phyloP scores from a whole-genome alignment of 2,888 invertebrate species.

The Heliconius cydno region DNA sequence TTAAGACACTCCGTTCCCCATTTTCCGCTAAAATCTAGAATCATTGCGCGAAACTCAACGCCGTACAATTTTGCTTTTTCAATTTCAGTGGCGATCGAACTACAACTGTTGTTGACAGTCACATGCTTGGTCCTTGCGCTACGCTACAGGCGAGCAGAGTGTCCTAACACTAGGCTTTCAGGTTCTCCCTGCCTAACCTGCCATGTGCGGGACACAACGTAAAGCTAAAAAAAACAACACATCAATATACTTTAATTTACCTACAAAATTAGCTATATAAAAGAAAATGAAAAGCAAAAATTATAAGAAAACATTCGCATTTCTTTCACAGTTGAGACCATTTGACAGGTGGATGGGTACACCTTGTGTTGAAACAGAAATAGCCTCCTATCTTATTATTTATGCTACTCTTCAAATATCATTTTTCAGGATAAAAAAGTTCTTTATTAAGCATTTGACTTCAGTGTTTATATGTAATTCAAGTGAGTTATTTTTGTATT shows the following conservation, averaged over 20 bases:
- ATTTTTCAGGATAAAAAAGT: background rate
- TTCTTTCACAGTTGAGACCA: background rate
- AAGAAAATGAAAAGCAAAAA: background rate
- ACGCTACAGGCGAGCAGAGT: too few relatives aligned
- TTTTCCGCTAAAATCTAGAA: too few relatives aligned
- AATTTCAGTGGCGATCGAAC: too few relatives aligned
- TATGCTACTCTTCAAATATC: background rate
- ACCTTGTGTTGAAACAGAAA: slow-evolving; percentile 1
- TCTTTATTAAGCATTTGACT: background rate
- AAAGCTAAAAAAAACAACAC: background rate
- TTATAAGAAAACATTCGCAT: slow-evolving; percentile 2
- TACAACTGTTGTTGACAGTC: too few relatives aligned
- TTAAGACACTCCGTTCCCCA: too few relatives aligned
- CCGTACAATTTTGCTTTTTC: too few relatives aligned
- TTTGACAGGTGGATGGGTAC: slow-evolving; percentile 14
- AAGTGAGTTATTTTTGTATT: background rate
- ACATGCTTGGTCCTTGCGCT: too few relatives aligned
- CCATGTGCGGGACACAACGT: background rate
- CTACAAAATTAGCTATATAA: background rate
- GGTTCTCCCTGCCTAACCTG: too few relatives aligned
- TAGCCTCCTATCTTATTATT: slow-evolving; percentile 8
- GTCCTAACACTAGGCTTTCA: too few relatives aligned
- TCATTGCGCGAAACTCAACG: too few relatives aligned
- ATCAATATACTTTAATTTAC: background rate
- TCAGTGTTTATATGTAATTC: background rate